These are phyloP conservation scores for Isaurus tuberculatus DNA, from an alignment of 92 coral and sea anemone species.

Conservation along the genomic window DNA sequence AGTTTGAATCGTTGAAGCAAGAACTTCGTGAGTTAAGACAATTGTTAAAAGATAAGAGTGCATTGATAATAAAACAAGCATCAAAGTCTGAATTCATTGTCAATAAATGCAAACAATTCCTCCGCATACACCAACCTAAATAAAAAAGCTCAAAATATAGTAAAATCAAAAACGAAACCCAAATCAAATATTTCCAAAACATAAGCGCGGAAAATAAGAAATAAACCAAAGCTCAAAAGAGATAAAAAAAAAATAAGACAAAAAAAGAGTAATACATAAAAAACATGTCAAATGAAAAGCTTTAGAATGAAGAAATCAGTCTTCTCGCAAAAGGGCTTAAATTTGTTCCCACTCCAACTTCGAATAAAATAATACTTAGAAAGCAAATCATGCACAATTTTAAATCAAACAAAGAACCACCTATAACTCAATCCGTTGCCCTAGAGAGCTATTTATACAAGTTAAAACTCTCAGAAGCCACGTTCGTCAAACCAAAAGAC, in stretches of 20 bases:
- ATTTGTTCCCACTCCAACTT: not conserved
- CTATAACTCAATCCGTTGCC: too few species aligned
- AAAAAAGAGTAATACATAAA: not conserved
- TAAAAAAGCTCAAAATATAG: not conserved
- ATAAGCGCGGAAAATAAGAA: not conserved
- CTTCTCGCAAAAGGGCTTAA: slow-evolving; percentile 3
- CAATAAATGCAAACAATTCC: too few species aligned
- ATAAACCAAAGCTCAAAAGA: not conserved
- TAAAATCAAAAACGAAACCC: not conserved
- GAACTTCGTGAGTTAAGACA: too few species aligned
- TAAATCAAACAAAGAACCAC: too few species aligned
- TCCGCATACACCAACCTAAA: too few species aligned
- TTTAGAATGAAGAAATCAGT: not conserved
- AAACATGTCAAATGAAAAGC: not conserved
- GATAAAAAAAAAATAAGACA: not conserved
- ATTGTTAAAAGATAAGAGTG: too few species aligned
- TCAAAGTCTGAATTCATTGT: too few species aligned
- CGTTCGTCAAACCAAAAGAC: too few species aligned
- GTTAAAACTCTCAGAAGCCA: too few species aligned
- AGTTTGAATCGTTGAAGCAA: too few species aligned
- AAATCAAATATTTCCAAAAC: not conserved
- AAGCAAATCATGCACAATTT: not conserved
- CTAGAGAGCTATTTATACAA: too few species aligned
- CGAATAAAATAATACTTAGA: not conserved
- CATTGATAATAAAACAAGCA: too few species aligned